Evolutionary conservation across 2,888 invertebrate genomes (phyloP).

Genomic region (Lydus trimaculatus): DNA sequence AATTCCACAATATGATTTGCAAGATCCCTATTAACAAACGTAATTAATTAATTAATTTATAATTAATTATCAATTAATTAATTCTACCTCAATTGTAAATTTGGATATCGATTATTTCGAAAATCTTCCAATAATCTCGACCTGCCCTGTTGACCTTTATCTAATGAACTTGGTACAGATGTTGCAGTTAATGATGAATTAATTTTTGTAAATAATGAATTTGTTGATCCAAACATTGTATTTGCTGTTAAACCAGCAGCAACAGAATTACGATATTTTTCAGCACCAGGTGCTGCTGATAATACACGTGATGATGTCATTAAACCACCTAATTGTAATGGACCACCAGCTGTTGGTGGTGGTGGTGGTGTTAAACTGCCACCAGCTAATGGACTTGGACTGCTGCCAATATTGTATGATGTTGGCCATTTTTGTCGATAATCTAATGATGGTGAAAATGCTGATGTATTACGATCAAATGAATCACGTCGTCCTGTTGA

Average conservation of each 20-base stretch:
- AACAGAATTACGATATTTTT: conserved; percentile 81
- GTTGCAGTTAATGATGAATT: conserved; percentile 54
- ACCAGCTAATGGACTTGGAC: conserved; percentile 62
- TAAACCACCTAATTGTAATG: conserved; percentile 70
- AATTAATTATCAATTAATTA: background rate
- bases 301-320: conserved; percentile 67
- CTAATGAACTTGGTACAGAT: conserved; percentile 52
- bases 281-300: conserved; percentile 89
- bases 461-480: conserved; percentile 78
- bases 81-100: conserved; percentile 73
- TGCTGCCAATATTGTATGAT: conserved; percentile 64
- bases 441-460: conserved; percentile 78
- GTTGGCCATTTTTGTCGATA: conserved; percentile 70
- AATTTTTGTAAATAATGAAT: conserved; percentile 77
- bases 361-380: conserved; percentile 82
- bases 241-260: conserved; percentile 70
- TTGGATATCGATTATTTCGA: conserved; percentile 87
- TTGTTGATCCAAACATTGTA: conserved; percentile 80
- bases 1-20: conserved; percentile 99
- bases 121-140: conserved; percentile 96
- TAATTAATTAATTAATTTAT: background rate
- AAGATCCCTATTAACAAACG: conserved; percentile 72
- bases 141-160: conserved; percentile 72
- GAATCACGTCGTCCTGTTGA: conserved; percentile 79
- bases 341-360: conserved; percentile 47